Base-by-base conservation (phyloP, 2,888 invertebrate species). In the Lithophane leautieri region DNA sequence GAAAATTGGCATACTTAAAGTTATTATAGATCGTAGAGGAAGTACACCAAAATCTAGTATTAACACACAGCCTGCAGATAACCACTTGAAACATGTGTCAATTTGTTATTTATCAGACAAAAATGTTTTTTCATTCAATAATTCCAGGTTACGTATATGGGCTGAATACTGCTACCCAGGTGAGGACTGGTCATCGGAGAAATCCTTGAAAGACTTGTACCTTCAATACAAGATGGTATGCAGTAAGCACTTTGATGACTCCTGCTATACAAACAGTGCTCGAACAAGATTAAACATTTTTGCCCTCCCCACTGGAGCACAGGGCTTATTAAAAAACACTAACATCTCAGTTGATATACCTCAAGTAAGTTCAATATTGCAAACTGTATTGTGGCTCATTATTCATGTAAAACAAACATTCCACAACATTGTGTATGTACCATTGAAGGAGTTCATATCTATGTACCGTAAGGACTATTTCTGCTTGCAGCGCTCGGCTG, bases 91-190 rank as follows among this genome's bases (percentile, higher is more conserved):
- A 34, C 34, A 34, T 6, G 34, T 34, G 34, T 34, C 4, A 6
- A 34, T 34, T 34, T 34, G 6, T 34, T 34, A 34, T 6, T 4
- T 34, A 34, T 12, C n/a, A 54, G 12, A n/a, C 12, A 54, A 54
- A n/a, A n/a, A 12, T 54, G 0, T 11, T 54, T 50, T 58, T 28
- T 34, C n/a, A n/a, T 34, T 34, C 7, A 54, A 67, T 68, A 44
- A 70, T 72, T 69, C 56, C 69, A 72, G 72, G 25, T 6, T 56
- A 56, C 34, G 69, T 25, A 22, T 34, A 12, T 73, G 73, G 73
- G 73, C 73, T 60, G 40, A 58, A 28, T 73, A 73, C 40, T 73
- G 73, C 28, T 73, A 70, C 22, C 73, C 70, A 70, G 60, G 40
- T 22, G 25, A 22, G 28, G 70, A 70, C 52, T 73, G 73, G 73